Evolutionary conservation across 2,888 invertebrate genomes (phyloP).

Genomic region (Odontothrips loti): DNA sequence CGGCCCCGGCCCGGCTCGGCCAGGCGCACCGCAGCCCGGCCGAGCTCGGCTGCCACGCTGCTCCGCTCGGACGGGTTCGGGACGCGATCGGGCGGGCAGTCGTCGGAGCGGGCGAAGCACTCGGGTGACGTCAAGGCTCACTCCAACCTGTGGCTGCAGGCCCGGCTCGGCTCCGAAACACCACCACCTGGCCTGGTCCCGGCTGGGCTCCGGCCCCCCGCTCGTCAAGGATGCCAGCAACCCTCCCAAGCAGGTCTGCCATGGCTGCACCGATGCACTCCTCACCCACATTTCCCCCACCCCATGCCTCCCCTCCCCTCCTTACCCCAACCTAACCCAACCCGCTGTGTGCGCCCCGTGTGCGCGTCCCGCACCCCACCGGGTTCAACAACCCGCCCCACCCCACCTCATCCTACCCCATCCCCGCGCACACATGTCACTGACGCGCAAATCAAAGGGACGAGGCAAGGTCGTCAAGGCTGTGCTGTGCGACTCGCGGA

Average conservation of each 20-base stretch:
- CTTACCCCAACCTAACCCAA: too few species aligned
- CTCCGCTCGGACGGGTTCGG: neutral
- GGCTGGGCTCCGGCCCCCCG: neutral
- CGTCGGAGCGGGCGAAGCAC: neutral
- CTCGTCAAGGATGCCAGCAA: neutral
- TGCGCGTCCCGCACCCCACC: neutral
- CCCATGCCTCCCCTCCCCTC: neutral
- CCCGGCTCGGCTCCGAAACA: constrained; percentile 2
- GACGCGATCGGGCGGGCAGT: constrained; percentile 4
- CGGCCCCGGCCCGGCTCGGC: neutral
- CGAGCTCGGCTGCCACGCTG: neutral
- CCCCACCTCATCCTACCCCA: neutral
- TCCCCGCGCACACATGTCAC: neutral
- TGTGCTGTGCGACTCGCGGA: too few species aligned
- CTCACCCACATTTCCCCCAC: constrained; percentile 21
- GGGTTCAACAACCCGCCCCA: neutral
- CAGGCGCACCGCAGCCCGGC: neutral
- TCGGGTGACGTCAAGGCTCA: constrained; percentile 6
- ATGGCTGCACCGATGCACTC: neutral
- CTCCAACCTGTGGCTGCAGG: constrained; percentile 15
- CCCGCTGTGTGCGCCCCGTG: neutral
- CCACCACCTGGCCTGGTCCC: neutral
- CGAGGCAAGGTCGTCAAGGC: too few species aligned
- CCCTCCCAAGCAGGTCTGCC: constrained; percentile 2
- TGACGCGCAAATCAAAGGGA: too few species aligned